Evolutionary conservation across 2,113 vertebrate genomes (phyloP).

Genomic region (Paracanthobrama guichenoti): DNA sequence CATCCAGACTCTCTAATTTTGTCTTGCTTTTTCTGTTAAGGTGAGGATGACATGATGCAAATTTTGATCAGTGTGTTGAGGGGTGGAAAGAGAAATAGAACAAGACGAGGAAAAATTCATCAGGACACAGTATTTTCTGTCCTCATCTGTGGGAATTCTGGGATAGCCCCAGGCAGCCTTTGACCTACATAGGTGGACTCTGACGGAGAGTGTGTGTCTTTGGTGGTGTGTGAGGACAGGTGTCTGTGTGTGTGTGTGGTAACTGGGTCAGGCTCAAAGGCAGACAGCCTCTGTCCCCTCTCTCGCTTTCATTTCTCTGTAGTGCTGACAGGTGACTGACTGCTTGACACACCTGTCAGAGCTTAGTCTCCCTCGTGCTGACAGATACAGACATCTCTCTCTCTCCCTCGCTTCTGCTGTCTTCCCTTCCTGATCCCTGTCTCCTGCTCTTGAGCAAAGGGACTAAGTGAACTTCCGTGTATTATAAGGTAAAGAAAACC

Average conservation of each 20-base stretch:
- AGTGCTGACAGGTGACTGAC: slow-evolving; percentile 35
- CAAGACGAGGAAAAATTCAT: slow-evolving; percentile 21
- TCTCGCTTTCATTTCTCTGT: slow-evolving; percentile 45
- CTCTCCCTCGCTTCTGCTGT: background rate
- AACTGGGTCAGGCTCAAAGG: slow-evolving; percentile 61
- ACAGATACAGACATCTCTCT: slow-evolving; percentile 46
- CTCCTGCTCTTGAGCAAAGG: slow-evolving; percentile 27
- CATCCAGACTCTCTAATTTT: slow-evolving; percentile 11
- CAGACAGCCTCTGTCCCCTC: slow-evolving; percentile 62
- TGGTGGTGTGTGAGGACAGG: slow-evolving; percentile 38
- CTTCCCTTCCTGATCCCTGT: background rate
- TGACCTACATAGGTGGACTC: slow-evolving; percentile 71
- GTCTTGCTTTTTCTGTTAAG: slow-evolving; percentile 21
- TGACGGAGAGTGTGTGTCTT: slow-evolving; percentile 56
- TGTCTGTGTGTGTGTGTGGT: slow-evolving; percentile 22
- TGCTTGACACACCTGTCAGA: slow-evolving; percentile 34
- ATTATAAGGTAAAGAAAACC: slow-evolving; percentile 16
- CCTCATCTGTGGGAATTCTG: slow-evolving; percentile 57
- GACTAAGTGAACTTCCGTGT: slow-evolving; percentile 13
- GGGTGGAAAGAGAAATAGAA: background rate
- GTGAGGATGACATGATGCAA: slow-evolving; percentile 32
- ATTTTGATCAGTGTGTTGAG: slow-evolving; percentile 13
- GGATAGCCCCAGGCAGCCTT: slow-evolving; percentile 64
- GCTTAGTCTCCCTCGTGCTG: background rate
- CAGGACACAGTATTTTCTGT: slow-evolving; percentile 10